phyloP scores from a whole-genome alignment of 2,888 invertebrate species.

The Drymonia ruficornis region DNA sequence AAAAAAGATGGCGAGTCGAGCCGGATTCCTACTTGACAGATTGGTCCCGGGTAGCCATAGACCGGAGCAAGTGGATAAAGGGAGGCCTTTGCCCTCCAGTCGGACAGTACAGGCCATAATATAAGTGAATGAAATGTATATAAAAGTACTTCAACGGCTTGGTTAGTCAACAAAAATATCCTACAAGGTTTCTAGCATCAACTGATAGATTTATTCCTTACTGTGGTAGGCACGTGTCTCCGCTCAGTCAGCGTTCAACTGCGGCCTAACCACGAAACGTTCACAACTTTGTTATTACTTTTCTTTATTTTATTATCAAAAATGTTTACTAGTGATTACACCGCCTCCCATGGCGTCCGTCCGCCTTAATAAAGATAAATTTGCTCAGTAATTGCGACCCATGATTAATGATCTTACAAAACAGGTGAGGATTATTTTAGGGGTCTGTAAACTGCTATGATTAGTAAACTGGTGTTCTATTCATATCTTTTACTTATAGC shows the following conservation, averaged over 20 bases:
- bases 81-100: too few species aligned
- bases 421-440: constrained; percentile 35
- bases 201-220: not conserved
- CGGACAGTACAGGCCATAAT: too few species aligned
- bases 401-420: constrained; percentile 57
- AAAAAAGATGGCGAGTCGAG: too few species aligned
- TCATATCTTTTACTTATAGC: too few species aligned
- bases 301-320: constrained; percentile 44
- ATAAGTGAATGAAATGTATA: too few species aligned
- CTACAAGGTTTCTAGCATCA: too few species aligned
- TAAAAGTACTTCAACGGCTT: too few species aligned
- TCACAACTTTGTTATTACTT: constrained; percentile 36
- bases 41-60: too few species aligned
- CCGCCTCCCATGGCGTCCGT: constrained; percentile 35
- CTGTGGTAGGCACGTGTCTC: not conserved
- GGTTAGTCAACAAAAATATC: too few species aligned
- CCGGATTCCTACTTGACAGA: too few species aligned
- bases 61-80: too few species aligned
- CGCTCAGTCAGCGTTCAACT: not conserved
- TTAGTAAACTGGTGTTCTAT: constrained; percentile 16
- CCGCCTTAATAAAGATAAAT: constrained; percentile 62
- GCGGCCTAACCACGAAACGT: not conserved
- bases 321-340: constrained; percentile 47
- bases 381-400: constrained; percentile 40
- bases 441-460: constrained; percentile 20